These are phyloP conservation scores for Smithornis capensis DNA, from an alignment of 2,113 vertebrate genomes.

Conservation along the genomic window DNA sequence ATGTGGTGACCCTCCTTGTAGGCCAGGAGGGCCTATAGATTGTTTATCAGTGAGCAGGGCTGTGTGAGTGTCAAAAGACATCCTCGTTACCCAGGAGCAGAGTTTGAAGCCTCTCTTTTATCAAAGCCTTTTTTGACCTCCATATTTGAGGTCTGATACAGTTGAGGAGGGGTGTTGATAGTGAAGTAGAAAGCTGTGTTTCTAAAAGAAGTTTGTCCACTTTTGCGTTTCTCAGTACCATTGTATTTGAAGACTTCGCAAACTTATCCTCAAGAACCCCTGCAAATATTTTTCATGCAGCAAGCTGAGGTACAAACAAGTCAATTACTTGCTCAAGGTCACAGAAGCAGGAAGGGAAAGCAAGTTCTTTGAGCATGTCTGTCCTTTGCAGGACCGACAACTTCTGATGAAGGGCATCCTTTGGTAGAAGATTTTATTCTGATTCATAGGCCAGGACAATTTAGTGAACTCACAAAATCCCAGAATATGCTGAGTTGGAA, in stretches of 20 bases:
- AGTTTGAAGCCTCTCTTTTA: neutral
- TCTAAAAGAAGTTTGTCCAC: neutral
- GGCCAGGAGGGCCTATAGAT: neutral
- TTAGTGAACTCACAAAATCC: neutral
- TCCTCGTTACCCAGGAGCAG: neutral
- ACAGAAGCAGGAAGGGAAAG: neutral
- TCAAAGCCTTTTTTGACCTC: neutral
- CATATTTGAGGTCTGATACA: neutral
- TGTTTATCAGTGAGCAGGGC: neutral
- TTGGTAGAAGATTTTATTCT: neutral
- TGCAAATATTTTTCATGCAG: neutral
- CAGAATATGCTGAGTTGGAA: neutral
- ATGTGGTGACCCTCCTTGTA: neutral
- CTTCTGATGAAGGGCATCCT: neutral
- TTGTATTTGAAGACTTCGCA: neutral
- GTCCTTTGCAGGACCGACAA: neutral
- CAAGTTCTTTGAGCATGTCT: neutral
- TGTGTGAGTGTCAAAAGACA: neutral
- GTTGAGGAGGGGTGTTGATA: neutral
- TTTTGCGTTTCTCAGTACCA: neutral
- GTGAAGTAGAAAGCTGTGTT: neutral
- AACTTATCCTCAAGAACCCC: neutral
- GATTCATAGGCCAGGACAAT: neutral
- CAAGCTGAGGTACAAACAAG: neutral
- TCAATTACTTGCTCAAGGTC: constrained; percentile 4